phyloP scores from a whole-genome alignment of 1,140 invertebrate genomes.

The Trachymyrmex septentrionalis region DNA sequence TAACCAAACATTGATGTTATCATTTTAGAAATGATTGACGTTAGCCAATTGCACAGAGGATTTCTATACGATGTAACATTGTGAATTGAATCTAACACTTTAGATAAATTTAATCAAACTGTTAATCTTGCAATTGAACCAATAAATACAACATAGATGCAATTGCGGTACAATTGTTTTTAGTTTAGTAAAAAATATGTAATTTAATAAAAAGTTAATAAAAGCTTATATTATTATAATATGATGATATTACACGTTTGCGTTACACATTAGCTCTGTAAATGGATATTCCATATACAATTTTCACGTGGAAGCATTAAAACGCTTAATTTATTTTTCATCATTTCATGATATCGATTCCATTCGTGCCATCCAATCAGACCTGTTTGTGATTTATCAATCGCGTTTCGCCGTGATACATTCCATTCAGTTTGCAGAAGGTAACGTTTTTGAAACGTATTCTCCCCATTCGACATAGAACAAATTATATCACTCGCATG shows the following conservation, averaged over 20 bases:
- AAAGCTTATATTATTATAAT: neutral
- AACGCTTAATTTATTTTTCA: slow-evolving; percentile 33
- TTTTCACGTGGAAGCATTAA: slow-evolving; percentile 1
- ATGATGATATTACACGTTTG: neutral
- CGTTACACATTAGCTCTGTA: neutral
- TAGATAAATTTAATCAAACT: neutral
- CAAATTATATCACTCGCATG: slow-evolving; percentile 39
- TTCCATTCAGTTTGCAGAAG: slow-evolving; percentile 20
- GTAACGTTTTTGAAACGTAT: slow-evolving; percentile 5
- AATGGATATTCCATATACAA: slow-evolving; percentile 12
- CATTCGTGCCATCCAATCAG: slow-evolving; percentile 2
- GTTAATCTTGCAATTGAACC: neutral
- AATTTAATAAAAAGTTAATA: slow-evolving; percentile 1
- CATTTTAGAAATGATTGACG: slow-evolving; percentile 27
- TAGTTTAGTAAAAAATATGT: neutral
- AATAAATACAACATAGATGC: neutral
- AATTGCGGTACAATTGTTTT: neutral
- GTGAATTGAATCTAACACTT: neutral
- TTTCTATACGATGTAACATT: neutral
- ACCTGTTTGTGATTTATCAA: slow-evolving; percentile 34
- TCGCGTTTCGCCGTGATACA: neutral
- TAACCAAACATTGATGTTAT: slow-evolving; percentile 43
- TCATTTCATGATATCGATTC: slow-evolving; percentile 20
- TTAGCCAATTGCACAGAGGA: slow-evolving; percentile 17
- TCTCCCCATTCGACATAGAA: neutral